Base-by-base conservation (phyloP, 2,113 vertebrate genomes). In the Copsychus sechellarum region DNA sequence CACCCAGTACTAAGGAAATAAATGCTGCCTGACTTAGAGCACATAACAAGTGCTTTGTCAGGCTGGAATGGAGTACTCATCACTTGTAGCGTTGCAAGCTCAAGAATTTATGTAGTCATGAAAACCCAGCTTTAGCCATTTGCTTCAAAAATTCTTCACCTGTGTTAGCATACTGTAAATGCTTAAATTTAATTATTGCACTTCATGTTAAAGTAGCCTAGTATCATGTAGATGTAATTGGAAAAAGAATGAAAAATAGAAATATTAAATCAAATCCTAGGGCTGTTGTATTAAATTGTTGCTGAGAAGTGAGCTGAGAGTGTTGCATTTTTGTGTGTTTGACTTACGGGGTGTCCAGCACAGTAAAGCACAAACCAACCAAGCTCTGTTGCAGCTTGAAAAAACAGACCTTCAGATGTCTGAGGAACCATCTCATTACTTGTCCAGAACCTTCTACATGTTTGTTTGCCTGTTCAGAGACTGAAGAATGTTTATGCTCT, bases 401-500 rank as follows among this genome's bases (percentile, higher is more conserved):
- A 87, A 96, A 82, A 53, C 58, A 77, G 19, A 9, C 67, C 94
- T 90, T 96, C 54, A 83, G 34, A 81, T 74, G 61, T 86, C 57
- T 60, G 79, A 94, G 86, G 92, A 97, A 42, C 83, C 31, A 62
- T 91, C 81, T 93, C 69, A 87, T 90, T 96, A 90, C 48, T 66
- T 90, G 64, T 80, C 93, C 47, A 81, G 65, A 90, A 73, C 24
- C 87, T 95, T 87, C 69, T 90, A 3, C 82, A 81, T 81, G 34
- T 62, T 92, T 95, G 81, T 94, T 92, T 95, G 92, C 65, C 28
- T 78, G 29, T 67, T 79, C n/a, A 81, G 79, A 88, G 60, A 54
- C 62, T 86, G 40, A 79, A 91, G 78, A 86, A 82, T 54, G 69
- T 94, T 6, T 70, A 61, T 77, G n/a, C 74, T 72, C 3, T 83